These are phyloP conservation scores for Arvicanthis niloticus DNA, from an alignment of 2,113 vertebrate genomes.

Conservation along the genomic window DNA sequence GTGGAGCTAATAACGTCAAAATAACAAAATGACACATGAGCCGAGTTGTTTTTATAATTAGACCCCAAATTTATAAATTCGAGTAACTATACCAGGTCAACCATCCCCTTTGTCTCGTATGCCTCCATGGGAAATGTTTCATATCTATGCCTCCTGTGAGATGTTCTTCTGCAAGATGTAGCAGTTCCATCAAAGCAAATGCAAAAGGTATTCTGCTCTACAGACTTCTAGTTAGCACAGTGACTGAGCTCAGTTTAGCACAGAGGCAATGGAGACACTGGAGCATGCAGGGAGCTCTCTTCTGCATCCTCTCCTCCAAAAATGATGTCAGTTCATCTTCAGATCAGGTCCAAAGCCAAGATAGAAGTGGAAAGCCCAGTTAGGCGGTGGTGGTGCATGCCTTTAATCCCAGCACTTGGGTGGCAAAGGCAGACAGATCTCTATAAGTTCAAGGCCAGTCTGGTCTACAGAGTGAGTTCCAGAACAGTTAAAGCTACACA, in stretches of 20 bases:
- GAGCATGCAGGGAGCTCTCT: not conserved
- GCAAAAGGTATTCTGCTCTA: not conserved
- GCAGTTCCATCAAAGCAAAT: slow-evolving; percentile 10
- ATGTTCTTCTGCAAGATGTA: slow-evolving; percentile 38
- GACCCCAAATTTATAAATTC: not conserved
- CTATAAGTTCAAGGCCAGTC: no score
- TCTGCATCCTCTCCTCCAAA: slow-evolving; percentile 26
- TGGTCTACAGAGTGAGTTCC: no score
- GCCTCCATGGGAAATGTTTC: slow-evolving; percentile 29
- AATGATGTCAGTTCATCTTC: slow-evolving; percentile 26
- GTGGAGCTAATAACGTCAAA: not conserved
- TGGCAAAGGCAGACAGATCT: no score
- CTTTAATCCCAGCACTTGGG: no score
- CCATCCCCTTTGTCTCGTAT: not conserved
- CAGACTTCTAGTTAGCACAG: not conserved
- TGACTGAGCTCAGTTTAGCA: slow-evolving; percentile 5
- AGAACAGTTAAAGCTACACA: no score
- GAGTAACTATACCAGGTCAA: not conserved
- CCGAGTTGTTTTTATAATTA: not conserved
- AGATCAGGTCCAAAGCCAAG: slow-evolving; percentile 51
- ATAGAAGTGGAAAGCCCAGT: not conserved
- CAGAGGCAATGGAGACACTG: not conserved
- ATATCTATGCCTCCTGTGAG: not conserved
- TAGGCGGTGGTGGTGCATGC: no score
- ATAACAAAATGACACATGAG: not conserved